phyloP scores from a whole-genome alignment of 2,888 invertebrate genomes.

The Temnothorax rugatulus region DNA sequence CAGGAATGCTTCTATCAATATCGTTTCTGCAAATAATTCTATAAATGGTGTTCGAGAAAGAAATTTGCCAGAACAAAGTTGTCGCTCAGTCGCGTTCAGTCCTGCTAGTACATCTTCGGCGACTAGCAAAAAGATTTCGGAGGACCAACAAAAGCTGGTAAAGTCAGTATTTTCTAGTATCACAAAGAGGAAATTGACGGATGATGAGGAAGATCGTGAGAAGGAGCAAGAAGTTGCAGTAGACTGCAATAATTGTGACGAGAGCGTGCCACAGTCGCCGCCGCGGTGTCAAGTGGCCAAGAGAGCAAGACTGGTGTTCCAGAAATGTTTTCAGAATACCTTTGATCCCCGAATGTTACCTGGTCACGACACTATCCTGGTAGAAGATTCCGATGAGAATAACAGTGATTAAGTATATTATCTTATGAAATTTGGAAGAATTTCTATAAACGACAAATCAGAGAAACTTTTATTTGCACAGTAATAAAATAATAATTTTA shows the following conservation, averaged over 20 bases:
- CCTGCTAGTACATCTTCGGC: background rate
- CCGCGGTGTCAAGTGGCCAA: slow-evolving; percentile 87
- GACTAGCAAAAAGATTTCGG: background rate
- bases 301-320: slow-evolving; percentile 89
- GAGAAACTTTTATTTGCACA: background rate
- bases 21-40: background rate
- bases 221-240: slow-evolving; percentile 64
- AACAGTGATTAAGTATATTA: slow-evolving; percentile 47
- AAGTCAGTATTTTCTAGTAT: slow-evolving; percentile 59
- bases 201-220: slow-evolving; percentile 66
- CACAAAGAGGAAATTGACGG: slow-evolving; percentile 65
- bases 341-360: slow-evolving; percentile 88
- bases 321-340: slow-evolving; percentile 92
- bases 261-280: slow-evolving; percentile 89
- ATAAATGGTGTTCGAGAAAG: background rate
- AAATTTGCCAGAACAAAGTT: background rate
- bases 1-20: background rate
- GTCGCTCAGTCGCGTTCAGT: background rate
- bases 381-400: slow-evolving; percentile 90
- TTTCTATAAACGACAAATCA: background rate
- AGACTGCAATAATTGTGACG: slow-evolving; percentile 86
- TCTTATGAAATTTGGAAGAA: background rate
- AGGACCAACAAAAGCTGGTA: background rate
- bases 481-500: background rate
- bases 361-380: slow-evolving; percentile 89